Evolutionary conservation across 2,888 invertebrate species (phyloP).

Genomic region (Cephonodes hylas): DNA sequence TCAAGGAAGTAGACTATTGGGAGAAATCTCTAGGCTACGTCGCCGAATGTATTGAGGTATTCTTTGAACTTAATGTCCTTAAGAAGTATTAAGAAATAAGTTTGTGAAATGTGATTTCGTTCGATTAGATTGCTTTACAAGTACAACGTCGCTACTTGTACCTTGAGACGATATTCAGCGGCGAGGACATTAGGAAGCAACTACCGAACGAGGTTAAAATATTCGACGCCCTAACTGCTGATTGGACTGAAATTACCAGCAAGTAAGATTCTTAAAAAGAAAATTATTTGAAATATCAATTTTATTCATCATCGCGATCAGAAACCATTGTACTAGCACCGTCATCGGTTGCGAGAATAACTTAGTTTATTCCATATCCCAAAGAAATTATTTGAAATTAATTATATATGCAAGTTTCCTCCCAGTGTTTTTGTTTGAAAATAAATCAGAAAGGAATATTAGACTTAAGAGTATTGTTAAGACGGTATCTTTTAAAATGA

Average conservation of each 20-base stretch:
- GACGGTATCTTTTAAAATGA: too few relatives aligned
- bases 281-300: background rate
- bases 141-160: conserved; percentile 94
- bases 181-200: conserved; percentile 93
- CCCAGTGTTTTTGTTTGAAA: too few relatives aligned
- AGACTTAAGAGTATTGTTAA: too few relatives aligned
- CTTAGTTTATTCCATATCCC: too few relatives aligned
- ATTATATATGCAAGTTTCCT: too few relatives aligned
- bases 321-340: too few relatives aligned
- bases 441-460: too few relatives aligned
- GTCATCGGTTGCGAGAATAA: too few relatives aligned
- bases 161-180: conserved; percentile 92
- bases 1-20: conserved; percentile 91
- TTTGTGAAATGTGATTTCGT: background rate
- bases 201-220: conserved; percentile 88
- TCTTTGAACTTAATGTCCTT: conserved; percentile 4
- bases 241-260: conserved; percentile 86
- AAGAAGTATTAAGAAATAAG: background rate
- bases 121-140: conserved; percentile 81
- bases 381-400: too few relatives aligned
- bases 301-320: background rate
- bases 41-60: conserved; percentile 89
- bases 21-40: conserved; percentile 91
- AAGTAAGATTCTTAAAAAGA: conserved; percentile 58
- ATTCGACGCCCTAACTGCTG: conserved; percentile 86